These are phyloP conservation scores for Dolichopus griseipennis DNA, from an alignment of 2,888 invertebrate genomes.

Conservation along the genomic window DNA sequence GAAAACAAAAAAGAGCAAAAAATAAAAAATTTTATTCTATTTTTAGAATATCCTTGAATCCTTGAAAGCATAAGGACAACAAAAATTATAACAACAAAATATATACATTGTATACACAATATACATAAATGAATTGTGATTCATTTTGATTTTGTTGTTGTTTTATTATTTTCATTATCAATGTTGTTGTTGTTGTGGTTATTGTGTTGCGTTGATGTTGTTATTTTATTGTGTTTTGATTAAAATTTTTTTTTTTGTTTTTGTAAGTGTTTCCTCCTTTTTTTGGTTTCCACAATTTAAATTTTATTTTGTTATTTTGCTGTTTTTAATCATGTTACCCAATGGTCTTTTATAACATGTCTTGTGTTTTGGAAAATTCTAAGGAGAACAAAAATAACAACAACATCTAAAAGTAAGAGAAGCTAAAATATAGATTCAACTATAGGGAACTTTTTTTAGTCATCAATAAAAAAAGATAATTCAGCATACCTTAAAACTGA, in stretches of 20 bases:
- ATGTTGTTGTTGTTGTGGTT: too few relatives aligned
- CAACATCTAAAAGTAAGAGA: too few relatives aligned
- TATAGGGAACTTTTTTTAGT: too few relatives aligned
- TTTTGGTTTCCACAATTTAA: too few relatives aligned
- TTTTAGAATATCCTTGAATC: slow-evolving; percentile 1
- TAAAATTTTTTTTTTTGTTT: too few relatives aligned
- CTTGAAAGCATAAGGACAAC: background rate
- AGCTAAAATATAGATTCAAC: background rate
- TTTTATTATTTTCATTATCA: background rate
- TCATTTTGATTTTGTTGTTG: background rate
- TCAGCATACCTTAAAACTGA: too few relatives aligned
- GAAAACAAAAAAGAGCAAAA: too few relatives aligned
- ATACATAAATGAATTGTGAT: background rate
- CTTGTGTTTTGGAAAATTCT: background rate
- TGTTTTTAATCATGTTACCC: background rate
- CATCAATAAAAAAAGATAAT: too few relatives aligned
- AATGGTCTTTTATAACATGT: background rate
- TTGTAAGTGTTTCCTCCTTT: too few relatives aligned
- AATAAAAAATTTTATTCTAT: background rate
- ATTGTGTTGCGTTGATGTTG: too few relatives aligned
- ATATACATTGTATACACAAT: too few relatives aligned
- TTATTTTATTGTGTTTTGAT: too few relatives aligned
- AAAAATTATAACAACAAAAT: background rate
- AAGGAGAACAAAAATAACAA: background rate
- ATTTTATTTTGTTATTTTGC: background rate